Conservation (phyloP, 2,888 invertebrate species). For the Callosobruchus maculatus region DNA sequence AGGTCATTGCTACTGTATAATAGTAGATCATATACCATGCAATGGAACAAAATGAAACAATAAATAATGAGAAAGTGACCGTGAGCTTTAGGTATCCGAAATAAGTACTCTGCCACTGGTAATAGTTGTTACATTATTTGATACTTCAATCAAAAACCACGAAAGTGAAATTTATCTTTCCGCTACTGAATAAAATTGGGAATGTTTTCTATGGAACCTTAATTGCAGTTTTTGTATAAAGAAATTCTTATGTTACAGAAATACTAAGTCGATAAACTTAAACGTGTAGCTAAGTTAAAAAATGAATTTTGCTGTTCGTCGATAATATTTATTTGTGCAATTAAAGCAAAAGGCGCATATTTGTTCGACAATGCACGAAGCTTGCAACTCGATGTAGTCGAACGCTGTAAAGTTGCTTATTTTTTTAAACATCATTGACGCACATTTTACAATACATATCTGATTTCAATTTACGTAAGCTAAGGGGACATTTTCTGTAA, state of each 20-base stretch:
- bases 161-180: not conserved
- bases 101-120: not conserved
- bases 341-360: too few species aligned
- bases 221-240: not conserved
- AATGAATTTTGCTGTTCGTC: too few species aligned
- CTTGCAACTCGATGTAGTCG: too few species aligned
- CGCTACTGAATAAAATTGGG: not conserved
- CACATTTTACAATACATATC: too few species aligned
- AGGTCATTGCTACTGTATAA: not conserved
- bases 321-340: too few species aligned
- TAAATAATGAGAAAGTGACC: not conserved
- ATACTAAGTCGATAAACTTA: not conserved
- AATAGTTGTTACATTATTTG: not conserved
- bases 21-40: not conserved
- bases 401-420: too few species aligned
- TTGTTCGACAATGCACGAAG: too few species aligned
- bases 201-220: not conserved
- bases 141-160: not conserved
- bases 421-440: too few species aligned
- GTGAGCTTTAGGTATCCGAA: not conserved
- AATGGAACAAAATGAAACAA: not conserved
- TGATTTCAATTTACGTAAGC: too few species aligned
- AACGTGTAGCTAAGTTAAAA: not conserved
- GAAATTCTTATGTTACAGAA: not conserved
- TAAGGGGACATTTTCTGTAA: too few species aligned